Conservation (phyloP, 2,113 vertebrate species). For the Caracal caracal region DNA sequence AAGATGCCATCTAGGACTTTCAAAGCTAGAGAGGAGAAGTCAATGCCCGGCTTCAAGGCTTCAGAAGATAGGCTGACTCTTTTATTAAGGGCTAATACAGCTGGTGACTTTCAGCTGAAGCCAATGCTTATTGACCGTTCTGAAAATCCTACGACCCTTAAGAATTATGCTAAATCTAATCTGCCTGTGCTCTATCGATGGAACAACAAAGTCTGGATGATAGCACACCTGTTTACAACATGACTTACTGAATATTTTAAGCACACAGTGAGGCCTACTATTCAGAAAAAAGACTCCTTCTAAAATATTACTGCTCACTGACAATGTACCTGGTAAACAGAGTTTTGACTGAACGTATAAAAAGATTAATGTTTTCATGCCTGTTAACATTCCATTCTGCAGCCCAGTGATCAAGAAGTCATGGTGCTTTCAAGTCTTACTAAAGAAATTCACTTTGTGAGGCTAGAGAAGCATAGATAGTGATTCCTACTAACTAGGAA, state of each 20-base stretch:
- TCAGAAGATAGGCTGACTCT: background rate
- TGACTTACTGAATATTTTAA: background rate
- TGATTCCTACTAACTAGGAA: background rate
- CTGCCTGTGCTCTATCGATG: background rate
- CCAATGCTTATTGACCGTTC: background rate
- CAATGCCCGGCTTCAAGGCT: background rate
- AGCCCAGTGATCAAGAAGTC: background rate
- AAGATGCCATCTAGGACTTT: background rate
- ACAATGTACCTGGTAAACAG: background rate
- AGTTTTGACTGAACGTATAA: background rate
- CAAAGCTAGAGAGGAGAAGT: background rate
- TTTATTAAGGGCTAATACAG: background rate
- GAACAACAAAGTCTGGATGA: background rate
- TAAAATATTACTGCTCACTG: background rate
- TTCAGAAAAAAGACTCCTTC: background rate
- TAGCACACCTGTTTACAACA: background rate
- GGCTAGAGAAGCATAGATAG: background rate
- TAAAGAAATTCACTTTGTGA: background rate
- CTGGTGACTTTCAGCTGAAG: background rate
- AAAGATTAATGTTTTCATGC: background rate
- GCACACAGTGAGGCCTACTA: background rate
- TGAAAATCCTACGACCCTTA: background rate
- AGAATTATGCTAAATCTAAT: background rate
- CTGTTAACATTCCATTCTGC: background rate
- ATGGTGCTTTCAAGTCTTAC: background rate